Evolutionary conservation across 2,113 vertebrate species (phyloP).

Genomic region (Bubalus kerabau): DNA sequence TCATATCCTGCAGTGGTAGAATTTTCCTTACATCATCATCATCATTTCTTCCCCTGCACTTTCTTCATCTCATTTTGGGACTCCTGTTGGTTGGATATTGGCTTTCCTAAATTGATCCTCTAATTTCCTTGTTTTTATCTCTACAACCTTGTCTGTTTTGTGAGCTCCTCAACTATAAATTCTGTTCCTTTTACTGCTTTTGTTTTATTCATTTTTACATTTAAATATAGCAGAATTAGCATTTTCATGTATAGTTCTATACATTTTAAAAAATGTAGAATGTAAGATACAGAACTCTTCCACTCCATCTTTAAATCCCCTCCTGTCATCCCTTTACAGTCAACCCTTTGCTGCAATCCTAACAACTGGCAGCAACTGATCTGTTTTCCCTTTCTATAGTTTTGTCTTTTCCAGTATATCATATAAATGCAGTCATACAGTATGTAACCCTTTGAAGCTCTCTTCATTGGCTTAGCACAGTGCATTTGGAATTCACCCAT

Average conservation of each 20-base stretch:
- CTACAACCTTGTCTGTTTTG: background rate
- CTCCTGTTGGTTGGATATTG: background rate
- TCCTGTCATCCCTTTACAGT: background rate
- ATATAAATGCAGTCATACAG: background rate
- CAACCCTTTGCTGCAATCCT: background rate
- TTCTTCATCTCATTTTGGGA: background rate
- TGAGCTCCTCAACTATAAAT: background rate
- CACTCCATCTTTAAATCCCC: background rate
- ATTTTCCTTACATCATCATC: background rate
- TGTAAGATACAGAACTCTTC: background rate
- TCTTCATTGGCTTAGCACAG: background rate
- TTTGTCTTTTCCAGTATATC: conserved; percentile 1
- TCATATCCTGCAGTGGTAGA: background rate
- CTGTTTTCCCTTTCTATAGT: background rate
- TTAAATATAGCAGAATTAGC: background rate
- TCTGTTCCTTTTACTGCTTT: background rate
- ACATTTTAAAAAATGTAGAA: background rate
- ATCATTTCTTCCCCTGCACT: background rate
- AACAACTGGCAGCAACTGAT: background rate
- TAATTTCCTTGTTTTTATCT: background rate
- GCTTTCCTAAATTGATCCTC: background rate
- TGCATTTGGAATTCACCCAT: background rate
- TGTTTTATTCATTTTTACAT: background rate
- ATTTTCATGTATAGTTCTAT: background rate
- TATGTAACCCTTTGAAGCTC: background rate